phyloP scores from a whole-genome alignment of 2,888 invertebrate genomes.

The Timandra comae region DNA sequence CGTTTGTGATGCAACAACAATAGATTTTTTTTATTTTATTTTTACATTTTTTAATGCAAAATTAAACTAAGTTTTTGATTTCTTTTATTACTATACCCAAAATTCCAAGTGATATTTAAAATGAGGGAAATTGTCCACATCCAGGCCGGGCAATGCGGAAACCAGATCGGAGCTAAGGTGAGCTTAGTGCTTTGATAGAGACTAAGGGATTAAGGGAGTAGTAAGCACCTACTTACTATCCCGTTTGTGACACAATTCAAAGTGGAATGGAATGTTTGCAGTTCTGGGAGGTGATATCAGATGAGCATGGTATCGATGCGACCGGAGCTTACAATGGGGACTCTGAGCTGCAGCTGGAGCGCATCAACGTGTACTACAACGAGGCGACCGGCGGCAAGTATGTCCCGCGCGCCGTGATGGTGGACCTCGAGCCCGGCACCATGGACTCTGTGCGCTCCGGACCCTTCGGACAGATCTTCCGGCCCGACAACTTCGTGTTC shows the following conservation, averaged over 20 bases:
- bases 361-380: slow-evolving; percentile 86
- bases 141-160: slow-evolving; percentile 77
- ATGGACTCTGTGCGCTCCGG: slow-evolving; percentile 83
- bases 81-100: slow-evolving; percentile 34
- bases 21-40: slow-evolving; percentile 30
- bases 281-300: slow-evolving; percentile 66
- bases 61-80: slow-evolving; percentile 33
- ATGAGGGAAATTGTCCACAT: slow-evolving; percentile 91
- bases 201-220: too few relatives aligned
- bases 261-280: slow-evolving; percentile 30
- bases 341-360: slow-evolving; percentile 83
- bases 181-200: too few relatives aligned
- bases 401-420: slow-evolving; percentile 57
- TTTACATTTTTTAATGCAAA: slow-evolving; percentile 36
- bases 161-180: slow-evolving; percentile 88
- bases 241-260: neutral
- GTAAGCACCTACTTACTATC: neutral
- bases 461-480: slow-evolving; percentile 83
- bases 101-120: slow-evolving; percentile 51
- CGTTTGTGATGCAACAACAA: slow-evolving; percentile 42
- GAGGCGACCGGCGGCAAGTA: slow-evolving; percentile 78
- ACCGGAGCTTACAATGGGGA: slow-evolving; percentile 79
- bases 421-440: slow-evolving; percentile 61
- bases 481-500: slow-evolving; percentile 84
- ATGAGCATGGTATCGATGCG: slow-evolving; percentile 60